A percentile compares a stretch with the other conserved stretches of the same genome.
phyloP scores from a whole-genome alignment of 2,113 vertebrate genomes.

The Oostethus manadensis region DNA sequence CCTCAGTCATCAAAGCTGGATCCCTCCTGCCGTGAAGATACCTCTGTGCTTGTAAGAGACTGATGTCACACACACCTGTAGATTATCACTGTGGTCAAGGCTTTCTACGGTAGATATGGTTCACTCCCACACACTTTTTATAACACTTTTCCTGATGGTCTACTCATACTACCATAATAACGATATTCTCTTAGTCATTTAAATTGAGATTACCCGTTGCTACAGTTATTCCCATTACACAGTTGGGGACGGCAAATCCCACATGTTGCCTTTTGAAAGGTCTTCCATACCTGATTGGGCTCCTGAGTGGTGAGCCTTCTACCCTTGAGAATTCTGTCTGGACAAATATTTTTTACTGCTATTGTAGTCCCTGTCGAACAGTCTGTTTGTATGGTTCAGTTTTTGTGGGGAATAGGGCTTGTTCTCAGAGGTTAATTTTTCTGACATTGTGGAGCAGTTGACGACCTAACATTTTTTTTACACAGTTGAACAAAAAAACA shows the following conservation, averaged over 20 bases:
- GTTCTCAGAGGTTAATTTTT: slow-evolving; percentile 31
- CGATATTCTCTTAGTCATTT: neutral
- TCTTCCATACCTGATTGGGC: slow-evolving; percentile 44
- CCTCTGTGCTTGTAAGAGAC: slow-evolving; percentile 48
- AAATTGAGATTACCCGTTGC: slow-evolving; percentile 15
- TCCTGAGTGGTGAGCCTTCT: slow-evolving; percentile 37
- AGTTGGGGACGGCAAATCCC: slow-evolving; percentile 35
- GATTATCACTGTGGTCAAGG: neutral
- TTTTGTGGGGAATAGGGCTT: slow-evolving; percentile 27
- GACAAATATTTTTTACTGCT: slow-evolving; percentile 46
- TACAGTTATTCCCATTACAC: slow-evolving; percentile 14
- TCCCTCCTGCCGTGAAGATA: slow-evolving; percentile 62
- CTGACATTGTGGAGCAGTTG: neutral
- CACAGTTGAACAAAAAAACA: neutral
- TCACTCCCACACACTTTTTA: neutral
- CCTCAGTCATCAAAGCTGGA: slow-evolving; percentile 69
- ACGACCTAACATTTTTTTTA: slow-evolving; percentile 3
- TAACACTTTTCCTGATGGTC: neutral
- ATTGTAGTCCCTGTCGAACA: slow-evolving; percentile 23
- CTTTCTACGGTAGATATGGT: neutral
- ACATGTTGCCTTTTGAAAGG: slow-evolving; percentile 19
- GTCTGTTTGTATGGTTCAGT: slow-evolving; percentile 28
- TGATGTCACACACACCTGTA: neutral
- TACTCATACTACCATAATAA: neutral
- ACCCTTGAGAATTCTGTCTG: slow-evolving; percentile 33